Evolutionary conservation across 2,113 vertebrate species (phyloP), one percentile per base, ranked within the genome.

Genomic region (Danionella cerebrum): DNA sequence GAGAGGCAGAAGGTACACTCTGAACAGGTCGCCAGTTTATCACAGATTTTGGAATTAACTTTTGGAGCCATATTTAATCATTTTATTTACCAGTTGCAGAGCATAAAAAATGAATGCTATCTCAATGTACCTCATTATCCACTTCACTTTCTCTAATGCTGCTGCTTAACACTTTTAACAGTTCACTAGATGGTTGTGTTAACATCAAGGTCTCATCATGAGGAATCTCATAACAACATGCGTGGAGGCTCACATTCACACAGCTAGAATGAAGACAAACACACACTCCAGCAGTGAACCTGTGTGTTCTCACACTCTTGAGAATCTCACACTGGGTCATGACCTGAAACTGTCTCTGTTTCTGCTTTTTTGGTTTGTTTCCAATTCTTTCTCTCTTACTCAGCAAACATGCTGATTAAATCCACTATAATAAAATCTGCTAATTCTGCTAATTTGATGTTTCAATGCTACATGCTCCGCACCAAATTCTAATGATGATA

Each of bases 341-440:
- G 69, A 71, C 50, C 64, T 24, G 64, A 59, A 75, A 71, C 60
- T 14, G 39, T 70, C 31, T 48, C 60, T 18, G 53, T 66, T 41
- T 42, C 35, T 24, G 7, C 50, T 35, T 21, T 24, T 44, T 33
- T 35, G 27, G 18, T 62, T 63, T 11, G 6, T 27, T 65, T 36
- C 29, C 1, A 3, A 12, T 33, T 54, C 16, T 11, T 10, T 6
- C 14, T 9, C 25, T 66, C 38, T 31, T 9, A 12, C n/a, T 25
- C 18, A 25, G 9, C 16, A 7, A 36, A 41, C 18, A n/a, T 27
- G 19, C 18, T 50, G 29, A 29, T 36, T 50, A 44, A 29, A 22
- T 29, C 24, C 3, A 27, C 7, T 7, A 44, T 19, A 31, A 44
- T 19, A 13, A 44, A 44, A 38, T 11, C 5, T 5, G 22, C n/a